Evolutionary conservation across 1,140 invertebrate species (phyloP), one percentile per base, ranked within the genome.

Genomic region (Spodoptera frugiperda): DNA sequence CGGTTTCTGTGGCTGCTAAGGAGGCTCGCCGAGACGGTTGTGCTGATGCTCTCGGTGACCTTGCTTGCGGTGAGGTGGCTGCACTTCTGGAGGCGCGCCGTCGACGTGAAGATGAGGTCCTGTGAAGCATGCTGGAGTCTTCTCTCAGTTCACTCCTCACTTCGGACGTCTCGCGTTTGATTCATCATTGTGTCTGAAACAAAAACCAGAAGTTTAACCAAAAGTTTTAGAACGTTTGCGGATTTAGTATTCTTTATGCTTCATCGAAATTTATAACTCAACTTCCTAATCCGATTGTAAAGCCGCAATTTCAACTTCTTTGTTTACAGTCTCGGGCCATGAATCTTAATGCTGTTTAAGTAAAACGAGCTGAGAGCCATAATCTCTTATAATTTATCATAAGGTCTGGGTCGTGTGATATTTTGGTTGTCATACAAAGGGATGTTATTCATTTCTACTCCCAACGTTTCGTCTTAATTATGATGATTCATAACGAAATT

Each of bases 51-150:
- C 94, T 78, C 74, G 90, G 82, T 81, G 92, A 94, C 48, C 92
- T 87, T 2, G 93, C 94, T 79, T 96, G 95, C 0, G 95, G 95
- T 2, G 96, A 96, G 2, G 95, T 96, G 2, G 95, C 95, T 6
- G 96, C 95, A 83, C 95, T 96, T 51, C 96, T 93, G 19, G 96
- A 96, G 53, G 96, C 95, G 54, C 96, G 92, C 11, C 95, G 94
- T 61, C 96, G 95, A 59, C 96, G 92, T n/a, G 96, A 96, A 39
- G 96, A 96, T 72, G 96, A 95, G 14, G 90, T 89, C 81, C 96
- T 94, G 82, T 96, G 95, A 73, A 97, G 85, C 96, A 96, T 96
- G 75, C 74, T 88, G 70, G 5, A 70, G n/a, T 63, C 59, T 65
- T 73, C 59, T 54, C 67, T 68, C 70, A 55, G 49, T 48, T 21